Base-by-base conservation (phyloP, 2,888 invertebrate species). In the Caprella mutica region DNA sequence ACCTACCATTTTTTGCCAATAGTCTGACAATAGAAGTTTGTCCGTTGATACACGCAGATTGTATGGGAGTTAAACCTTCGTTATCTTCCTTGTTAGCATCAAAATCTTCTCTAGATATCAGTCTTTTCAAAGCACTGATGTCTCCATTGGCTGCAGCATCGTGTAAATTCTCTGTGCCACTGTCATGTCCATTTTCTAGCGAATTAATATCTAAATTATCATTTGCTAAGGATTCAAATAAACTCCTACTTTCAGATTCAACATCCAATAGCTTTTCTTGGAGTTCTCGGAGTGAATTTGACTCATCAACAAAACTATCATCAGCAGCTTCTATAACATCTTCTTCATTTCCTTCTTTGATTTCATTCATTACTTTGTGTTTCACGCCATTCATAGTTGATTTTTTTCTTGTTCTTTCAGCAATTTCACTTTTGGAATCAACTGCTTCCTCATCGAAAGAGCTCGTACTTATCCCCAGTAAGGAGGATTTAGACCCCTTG, bases 61-160 rank as follows among this genome's bases (percentile, higher is more conserved):
- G 53, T 29, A 53, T 24, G 21, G 53, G 38, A n/a, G 53, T 53
- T 17, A 23, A 14, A 9, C 53, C 53, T 23, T 53, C 53, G 12
- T 24, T 24, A 17, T 53, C 42, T 23, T 3, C 42, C 21, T n/a
- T 42, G 21, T 39, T 27, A 12, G 42, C 53, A 5, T 53, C 53
- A 17, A 27, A 24, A 8, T 42, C 53, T 12, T 39, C 39, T 24
- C 19, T 40, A 5, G 42, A 26, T 12, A 42, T n/a, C 5, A 53
- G 42, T 17, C 42, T 5, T 27, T 40, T 53, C 42, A 40, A 27
- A 23, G 38, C 40, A 9, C 27, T 24, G 12, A 53, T 53, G 17
- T 30, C 17, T 2, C 53, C 42, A 19, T 17, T 17, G 3, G 53
- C 19, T 2, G 53, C 53, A 1, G 40, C 40, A 17, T 48, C 21